Base-by-base conservation (phyloP, 2,797 vertebrate genomes). In the Ficedula albicollis region DNA sequence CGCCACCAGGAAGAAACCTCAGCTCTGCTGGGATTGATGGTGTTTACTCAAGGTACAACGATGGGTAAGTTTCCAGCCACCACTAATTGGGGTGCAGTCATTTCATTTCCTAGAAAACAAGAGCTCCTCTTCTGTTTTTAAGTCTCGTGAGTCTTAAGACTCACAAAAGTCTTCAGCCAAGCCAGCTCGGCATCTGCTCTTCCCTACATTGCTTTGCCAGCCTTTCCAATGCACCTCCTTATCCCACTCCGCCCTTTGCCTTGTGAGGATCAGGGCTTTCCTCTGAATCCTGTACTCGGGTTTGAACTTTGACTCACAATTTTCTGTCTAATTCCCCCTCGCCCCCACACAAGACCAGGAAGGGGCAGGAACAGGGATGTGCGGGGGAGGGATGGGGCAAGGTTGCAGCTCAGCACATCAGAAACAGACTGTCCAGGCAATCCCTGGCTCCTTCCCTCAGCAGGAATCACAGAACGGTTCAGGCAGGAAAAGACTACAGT, bases 11-110 rank as follows among this genome's bases (percentile, higher is more conserved):
- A 76, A 90, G 56, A 77, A 72, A 56, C 10, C 13, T 48, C 49
- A 41, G 9, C 32, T 11, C 16, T 4, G 0, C 54, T 46, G 66
- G 34, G 23, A 41, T 1, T 12, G 25, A 39, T 5, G 0, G 25
- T 25, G 20, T 67, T 92, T 59, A 66, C 51, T 78, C 56, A 70
- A 70, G 48, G 48, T 30, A 59, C 11, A n/a, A 23, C 1, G 0
- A 2, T 19, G 15, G 64, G 36, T 62, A 73, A 11, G 38, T 46
- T 85, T 63, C 73, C 62, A 51, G 36, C 26, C 39, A 41, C 10
- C 8, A 25, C 10, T 55, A 41, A 41, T 0, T 8, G 6, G 10
- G 25, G 13, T 43, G 36, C 7, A 9, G 44, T 18, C 59, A 38
- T 32, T 68, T 84, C 10, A 34, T 2, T 4, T 19, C 62, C 30